Conservation (phyloP, 1,140 invertebrate species). For the Drosophila ohnishii region DNA sequence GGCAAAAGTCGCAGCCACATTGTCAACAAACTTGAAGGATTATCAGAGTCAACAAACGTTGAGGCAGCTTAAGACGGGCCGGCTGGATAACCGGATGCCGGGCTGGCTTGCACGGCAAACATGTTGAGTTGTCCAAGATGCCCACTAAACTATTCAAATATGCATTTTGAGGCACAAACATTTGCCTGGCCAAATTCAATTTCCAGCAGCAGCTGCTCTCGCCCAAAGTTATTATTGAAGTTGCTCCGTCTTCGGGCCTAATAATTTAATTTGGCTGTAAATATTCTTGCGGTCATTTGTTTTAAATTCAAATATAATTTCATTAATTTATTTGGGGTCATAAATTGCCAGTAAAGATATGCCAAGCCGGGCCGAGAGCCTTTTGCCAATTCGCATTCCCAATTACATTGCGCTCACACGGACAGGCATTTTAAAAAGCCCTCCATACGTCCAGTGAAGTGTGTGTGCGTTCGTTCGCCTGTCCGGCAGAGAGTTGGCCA, state of each 20-base stretch:
- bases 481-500: conserved; percentile 45
- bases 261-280: conserved; percentile 74
- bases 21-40: conserved; percentile 82
- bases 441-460: background rate
- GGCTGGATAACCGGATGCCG: conserved; percentile 13
- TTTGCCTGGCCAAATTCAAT: conserved; percentile 67
- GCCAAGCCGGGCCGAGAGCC: conserved; percentile 7
- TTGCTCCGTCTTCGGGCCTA: conserved; percentile 28
- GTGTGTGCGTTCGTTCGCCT: conserved; percentile 23
- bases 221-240: conserved; percentile 36
- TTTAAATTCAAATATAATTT: conserved; percentile 78
- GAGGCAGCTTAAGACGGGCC: conserved; percentile 47
- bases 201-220: conserved; percentile 25
- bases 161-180: conserved; percentile 63
- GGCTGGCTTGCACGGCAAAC: conserved; percentile 25
- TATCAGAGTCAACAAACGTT: conserved; percentile 78
- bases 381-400: conserved; percentile 37
- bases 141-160: conserved; percentile 67
- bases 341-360: conserved; percentile 77
- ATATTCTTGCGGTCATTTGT: conserved; percentile 64
- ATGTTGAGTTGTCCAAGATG: conserved; percentile 36
- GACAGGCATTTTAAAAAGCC: conserved; percentile 68
- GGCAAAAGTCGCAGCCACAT: conserved; percentile 74
- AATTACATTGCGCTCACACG: conserved; percentile 57
- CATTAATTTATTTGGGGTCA: conserved; percentile 77